Evolutionary conservation across 2,797 vertebrate genomes (phyloP), one percentile per base, ranked within the genome.

Genomic region (Cryptoprocta ferox): DNA sequence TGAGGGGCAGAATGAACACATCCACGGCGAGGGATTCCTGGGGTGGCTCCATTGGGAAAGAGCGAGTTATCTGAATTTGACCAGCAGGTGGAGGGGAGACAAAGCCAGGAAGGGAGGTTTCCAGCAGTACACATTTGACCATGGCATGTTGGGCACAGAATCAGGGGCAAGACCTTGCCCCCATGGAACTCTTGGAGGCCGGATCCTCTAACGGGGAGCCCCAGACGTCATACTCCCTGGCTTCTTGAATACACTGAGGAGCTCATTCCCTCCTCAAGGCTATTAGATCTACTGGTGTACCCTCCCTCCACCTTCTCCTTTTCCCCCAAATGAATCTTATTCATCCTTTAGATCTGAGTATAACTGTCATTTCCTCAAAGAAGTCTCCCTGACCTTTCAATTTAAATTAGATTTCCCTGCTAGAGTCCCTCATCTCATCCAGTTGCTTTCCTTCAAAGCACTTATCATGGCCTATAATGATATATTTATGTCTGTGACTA

Each of bases 301-400:
- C 8, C 30, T 37, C 21, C 16, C 28, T 12, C 13, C 14, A 32
- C 32, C 3, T 14, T 12, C n/a, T 61, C 30, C 42, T 26, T 81
- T 26, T 6, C 32, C 30, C 39, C 37, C 45, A 15, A 14, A 56
- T 94, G 66, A 90, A 61, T 9, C 18, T 42, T 78, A 28, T 18
- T 59, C 14, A 42, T 30, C 50, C 14, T 71, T 94, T 53, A 83
- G 30, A 59, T 37, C n/a, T 18, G 63, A 91, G 89, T 26, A 4
- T 63, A 81, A 82, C 56, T 50, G 53, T 71, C 53, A 26, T 26
- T 61, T 73, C 56, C 84, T 95, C 68, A n/a, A 81, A 89, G 95
- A 93, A 37, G 48, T 71, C 71, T 61, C 70, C 30, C 37, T 53
- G 83, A 63, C 56, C 80, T 85, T 89, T 65, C 87, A 37, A 13